Evolutionary conservation across 35 echinoderm and acorn worm genomes (phyloP), one percentile per base, ranked within the genome.

Genomic region (Heliocidaris tuberculata): DNA sequence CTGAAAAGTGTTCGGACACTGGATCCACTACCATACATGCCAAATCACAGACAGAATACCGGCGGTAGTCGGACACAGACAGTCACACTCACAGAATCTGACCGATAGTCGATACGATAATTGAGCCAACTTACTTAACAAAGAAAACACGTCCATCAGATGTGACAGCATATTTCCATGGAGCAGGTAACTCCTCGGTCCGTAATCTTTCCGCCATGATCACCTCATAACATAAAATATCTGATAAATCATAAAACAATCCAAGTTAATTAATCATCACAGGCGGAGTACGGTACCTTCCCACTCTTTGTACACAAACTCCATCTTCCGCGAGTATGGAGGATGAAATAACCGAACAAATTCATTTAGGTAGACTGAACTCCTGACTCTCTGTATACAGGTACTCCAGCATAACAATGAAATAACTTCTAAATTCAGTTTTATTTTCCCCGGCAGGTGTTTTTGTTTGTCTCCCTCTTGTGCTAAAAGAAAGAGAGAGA

Each of bases 91-190:
- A n/a, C n/a, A n/a, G n/a, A n/a, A n/a, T n/a, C n/a, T n/a, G n/a
- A n/a, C n/a, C n/a, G n/a, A n/a, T n/a, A n/a, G n/a, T n/a, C n/a
- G n/a, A n/a, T n/a, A 59, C 71, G 32, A 85, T 59, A n/a, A 31
- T 32, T 86, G 27, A 50, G 42, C 48, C 13, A 50, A 27, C 96
- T 99, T 95, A 99, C 98, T 99, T 99, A 21, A 97, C 96, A 42
- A 99, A 99, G 96, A 99, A 99, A 86, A 99, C 97, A 16, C 98
- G 86, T 30, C 98, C 98, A 88, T 99, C 98, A 2, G 90, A 52
- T 54, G 93, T 95, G 90, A 99, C 96, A 42, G 95, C 96, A 85
- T 96, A 99, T 42, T 92, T 96, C 98, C 98, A 99, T 13, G 96
- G 98, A 71, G 98, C 86, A 15, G 98, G 98, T 50, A 99, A 87